A percentile compares a stretch with the other conserved stretches of the same genome.
phyloP scores from a whole-genome alignment of 2,113 vertebrate species.

The Phalacrocorax pelagicus region DNA sequence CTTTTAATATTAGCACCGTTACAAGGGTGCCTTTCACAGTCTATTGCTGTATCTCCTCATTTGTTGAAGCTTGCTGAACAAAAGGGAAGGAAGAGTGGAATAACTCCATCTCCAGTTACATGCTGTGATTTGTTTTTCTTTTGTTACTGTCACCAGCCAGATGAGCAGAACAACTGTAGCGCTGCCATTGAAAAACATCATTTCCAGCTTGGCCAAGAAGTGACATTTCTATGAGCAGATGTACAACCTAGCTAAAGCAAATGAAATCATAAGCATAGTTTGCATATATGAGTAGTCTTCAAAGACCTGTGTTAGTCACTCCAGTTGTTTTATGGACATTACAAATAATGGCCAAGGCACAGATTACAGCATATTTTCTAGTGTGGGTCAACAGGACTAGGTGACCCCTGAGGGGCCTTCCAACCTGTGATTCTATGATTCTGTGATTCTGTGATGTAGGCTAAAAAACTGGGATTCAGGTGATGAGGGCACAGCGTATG shows the following conservation, averaged over 20 bases:
- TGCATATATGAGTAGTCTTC: background rate
- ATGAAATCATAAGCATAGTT: background rate
- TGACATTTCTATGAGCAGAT: background rate
- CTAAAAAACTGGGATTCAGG: background rate
- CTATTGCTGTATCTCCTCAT: background rate
- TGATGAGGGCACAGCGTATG: background rate
- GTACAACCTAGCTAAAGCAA: background rate
- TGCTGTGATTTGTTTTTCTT: background rate
- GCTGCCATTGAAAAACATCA: background rate
- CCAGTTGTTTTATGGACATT: background rate
- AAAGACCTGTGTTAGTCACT: background rate
- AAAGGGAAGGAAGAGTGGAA: background rate
- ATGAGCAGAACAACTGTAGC: background rate
- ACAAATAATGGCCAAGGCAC: background rate
- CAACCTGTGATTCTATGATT: too few species aligned
- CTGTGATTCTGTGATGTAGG: background rate
- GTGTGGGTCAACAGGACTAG: background rate
- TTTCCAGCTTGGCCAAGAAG: background rate
- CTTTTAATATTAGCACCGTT: background rate
- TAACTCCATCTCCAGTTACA: background rate
- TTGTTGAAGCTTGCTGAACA: background rate
- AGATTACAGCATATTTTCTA: background rate
- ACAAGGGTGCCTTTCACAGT: background rate
- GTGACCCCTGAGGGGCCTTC: too few species aligned
- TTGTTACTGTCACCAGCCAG: background rate